Conservation (phyloP, 2,888 invertebrate species). For the Lathronympha strigana region DNA sequence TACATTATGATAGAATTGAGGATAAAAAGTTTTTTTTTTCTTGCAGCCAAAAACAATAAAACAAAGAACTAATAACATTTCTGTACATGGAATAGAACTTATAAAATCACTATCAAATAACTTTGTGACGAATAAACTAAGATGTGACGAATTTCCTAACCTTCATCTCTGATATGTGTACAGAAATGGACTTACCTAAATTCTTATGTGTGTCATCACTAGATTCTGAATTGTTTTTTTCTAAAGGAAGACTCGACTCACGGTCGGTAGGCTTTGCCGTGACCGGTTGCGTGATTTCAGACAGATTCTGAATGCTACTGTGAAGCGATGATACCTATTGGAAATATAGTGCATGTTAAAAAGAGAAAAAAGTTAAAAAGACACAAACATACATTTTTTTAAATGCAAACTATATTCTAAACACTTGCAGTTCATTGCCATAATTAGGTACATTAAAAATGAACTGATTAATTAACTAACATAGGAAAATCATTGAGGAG, state of each 20-base stretch:
- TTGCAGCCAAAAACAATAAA: background rate
- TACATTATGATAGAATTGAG: background rate
- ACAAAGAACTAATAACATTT: background rate
- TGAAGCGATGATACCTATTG: conserved; percentile 77
- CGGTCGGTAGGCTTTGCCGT: conserved; percentile 73
- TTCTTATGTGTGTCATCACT: conserved; percentile 80
- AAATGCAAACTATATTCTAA: too few species aligned
- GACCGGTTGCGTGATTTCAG: conserved; percentile 76
- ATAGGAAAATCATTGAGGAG: too few species aligned
- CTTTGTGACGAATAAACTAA: too few species aligned
- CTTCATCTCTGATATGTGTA: background rate
- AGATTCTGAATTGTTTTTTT: conserved; percentile 70
- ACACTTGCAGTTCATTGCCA: too few species aligned
- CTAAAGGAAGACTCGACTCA: conserved; percentile 61
- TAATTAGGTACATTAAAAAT: too few species aligned
- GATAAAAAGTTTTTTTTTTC: background rate
- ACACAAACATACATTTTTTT: too few species aligned
- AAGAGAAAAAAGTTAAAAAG: background rate
- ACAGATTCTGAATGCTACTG: conserved; percentile 80
- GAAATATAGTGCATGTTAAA: background rate
- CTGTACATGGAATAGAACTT: too few species aligned
- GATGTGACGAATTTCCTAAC: too few species aligned
- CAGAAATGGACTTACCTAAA: conserved; percentile 59
- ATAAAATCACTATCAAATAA: background rate
- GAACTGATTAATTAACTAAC: too few species aligned